Conservation (phyloP, 2,797 vertebrate species). For the Cephalopachus bancanus region DNA sequence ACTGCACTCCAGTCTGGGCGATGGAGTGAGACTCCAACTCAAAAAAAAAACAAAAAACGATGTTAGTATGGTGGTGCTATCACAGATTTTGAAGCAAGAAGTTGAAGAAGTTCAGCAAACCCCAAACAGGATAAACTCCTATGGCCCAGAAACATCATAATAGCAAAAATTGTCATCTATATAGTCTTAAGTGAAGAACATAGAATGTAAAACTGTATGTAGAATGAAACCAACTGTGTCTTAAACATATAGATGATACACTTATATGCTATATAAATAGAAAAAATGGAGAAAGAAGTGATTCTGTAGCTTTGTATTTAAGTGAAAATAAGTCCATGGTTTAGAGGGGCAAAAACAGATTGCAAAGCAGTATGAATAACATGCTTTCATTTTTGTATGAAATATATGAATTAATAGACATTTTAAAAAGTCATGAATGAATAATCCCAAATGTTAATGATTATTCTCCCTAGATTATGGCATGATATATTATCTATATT, state of each 20-base stretch:
- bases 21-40: too few relatives aligned
- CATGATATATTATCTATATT: not conserved
- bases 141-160: not conserved
- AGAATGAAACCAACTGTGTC: not conserved
- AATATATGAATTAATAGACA: not conserved
- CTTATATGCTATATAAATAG: not conserved
- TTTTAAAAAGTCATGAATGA: not conserved
- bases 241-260: not conserved
- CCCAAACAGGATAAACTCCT: not conserved
- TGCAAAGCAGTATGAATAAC: not conserved
- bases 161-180: not conserved
- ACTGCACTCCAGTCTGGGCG: too few relatives aligned
- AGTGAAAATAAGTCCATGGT: not conserved
- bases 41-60: too few relatives aligned
- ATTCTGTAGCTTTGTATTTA: not conserved
- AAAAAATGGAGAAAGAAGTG: not conserved
- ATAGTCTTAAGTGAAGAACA: constrained; percentile 27
- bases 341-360: not conserved
- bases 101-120: not conserved
- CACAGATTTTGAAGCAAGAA: not conserved
- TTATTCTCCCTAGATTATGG: not conserved
- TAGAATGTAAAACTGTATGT: not conserved
- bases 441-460: not conserved
- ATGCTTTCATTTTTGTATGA: not conserved
- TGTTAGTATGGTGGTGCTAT: not conserved